These are phyloP conservation scores for Serrognathus titanus DNA, from an alignment of 2,888 invertebrate genomes.

Conservation along the genomic window DNA sequence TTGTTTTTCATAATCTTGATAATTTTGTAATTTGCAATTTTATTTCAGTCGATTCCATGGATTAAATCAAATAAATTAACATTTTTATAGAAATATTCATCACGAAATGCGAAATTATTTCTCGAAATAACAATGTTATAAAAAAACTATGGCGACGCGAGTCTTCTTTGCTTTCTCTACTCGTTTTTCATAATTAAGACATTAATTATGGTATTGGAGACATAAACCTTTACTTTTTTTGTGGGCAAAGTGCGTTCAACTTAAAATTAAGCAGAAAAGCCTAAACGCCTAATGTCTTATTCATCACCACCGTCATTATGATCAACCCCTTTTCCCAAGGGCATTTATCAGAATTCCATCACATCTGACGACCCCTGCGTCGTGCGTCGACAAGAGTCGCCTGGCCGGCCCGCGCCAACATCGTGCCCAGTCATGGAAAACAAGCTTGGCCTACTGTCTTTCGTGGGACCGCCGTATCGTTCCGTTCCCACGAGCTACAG, in stretches of 20 bases:
- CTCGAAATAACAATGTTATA: no score
- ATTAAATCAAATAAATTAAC: no score
- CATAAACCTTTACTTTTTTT: no score
- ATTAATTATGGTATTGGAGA: no score
- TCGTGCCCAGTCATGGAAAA: slow-evolving; percentile 25
- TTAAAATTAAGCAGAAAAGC: not conserved
- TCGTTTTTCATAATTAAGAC: no score
- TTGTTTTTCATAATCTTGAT: no score
- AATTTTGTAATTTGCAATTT: no score
- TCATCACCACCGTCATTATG: not conserved
- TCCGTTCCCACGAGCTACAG: slow-evolving; percentile 16
- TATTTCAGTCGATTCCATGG: no score
- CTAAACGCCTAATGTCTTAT: not conserved
- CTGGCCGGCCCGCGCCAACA: slow-evolving; percentile 34
- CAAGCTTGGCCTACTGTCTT: slow-evolving; percentile 20
- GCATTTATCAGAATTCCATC: not conserved
- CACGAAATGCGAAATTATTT: no score
- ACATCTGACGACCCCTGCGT: not conserved
- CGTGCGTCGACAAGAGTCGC: slow-evolving; percentile 15
- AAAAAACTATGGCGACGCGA: no score
- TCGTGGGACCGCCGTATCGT: slow-evolving; percentile 14
- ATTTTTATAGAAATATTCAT: no score
- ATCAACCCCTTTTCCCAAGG: not conserved
- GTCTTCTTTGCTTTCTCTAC: no score
- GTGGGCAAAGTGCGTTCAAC: not conserved